Evolutionary conservation across 2,888 invertebrate genomes (phyloP).

Genomic region (Erebia epiphron): DNA sequence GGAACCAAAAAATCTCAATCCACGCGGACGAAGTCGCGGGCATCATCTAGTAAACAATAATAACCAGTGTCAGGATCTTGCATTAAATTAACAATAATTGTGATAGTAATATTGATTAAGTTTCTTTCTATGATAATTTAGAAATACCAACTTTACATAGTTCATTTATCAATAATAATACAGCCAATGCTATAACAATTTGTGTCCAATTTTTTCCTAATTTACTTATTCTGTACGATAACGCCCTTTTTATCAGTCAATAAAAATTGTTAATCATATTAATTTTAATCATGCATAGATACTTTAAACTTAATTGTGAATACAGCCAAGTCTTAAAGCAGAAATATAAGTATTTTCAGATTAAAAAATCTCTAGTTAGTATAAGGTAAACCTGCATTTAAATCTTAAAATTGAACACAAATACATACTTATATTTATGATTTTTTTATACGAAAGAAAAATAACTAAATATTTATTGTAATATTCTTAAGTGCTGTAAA

Average conservation of each 20-base stretch:
- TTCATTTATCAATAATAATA: background rate
- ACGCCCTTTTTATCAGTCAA: too few relatives aligned
- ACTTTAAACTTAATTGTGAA: background rate
- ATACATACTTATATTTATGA: background rate
- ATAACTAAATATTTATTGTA: background rate
- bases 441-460: background rate
- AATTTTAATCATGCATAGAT: background rate
- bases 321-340: background rate
- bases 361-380: too few relatives aligned
- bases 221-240: background rate
- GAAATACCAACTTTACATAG: background rate
- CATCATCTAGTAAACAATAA: too few relatives aligned
- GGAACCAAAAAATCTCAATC: too few relatives aligned
- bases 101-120: background rate
- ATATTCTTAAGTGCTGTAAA: background rate
- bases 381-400: background rate
- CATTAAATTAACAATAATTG: background rate
- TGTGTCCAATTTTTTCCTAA: background rate
- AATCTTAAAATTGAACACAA: slow-evolving; percentile 11
- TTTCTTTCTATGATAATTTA: background rate
- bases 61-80: background rate
- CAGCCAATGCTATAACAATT: background rate
- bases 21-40: too few relatives aligned
- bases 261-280: too few relatives aligned
- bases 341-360: too few relatives aligned